Evolutionary conservation across 2,113 vertebrate species (phyloP), one percentile per base, ranked within the genome.

Genomic region (Vidua chalybeata): DNA sequence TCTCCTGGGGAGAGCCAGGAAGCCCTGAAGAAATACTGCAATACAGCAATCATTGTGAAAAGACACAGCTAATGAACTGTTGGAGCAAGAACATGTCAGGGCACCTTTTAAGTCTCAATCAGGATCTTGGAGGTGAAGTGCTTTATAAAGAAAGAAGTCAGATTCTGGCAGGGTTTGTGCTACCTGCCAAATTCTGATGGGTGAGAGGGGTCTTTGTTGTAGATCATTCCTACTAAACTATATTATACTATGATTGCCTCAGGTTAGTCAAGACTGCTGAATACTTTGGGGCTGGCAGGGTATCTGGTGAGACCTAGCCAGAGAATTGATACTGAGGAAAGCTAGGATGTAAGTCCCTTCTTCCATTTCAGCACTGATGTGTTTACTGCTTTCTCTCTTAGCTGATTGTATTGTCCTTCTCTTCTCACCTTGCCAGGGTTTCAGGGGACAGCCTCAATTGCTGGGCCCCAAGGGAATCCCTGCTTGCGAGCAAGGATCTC

Each of bases 1-100:
- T 93, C 84, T 64, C n/a, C 75, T 35, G 46, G 26, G 56, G 46
- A 86, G 75, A 94, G 37, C 67, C 75, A 77, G 82, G 88, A 90
- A 83, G 63, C 72, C 85, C 75, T 69, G 55, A 88, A 91, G 67
- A 92, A 87, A 91, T 59, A 66, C 51, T 87, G 64, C 68, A 87
- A 33, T 62, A 76, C 1, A 3, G 63, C 37, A 76, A 8, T 66
- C 39, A 3, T 14, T 81, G 55, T 69, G 61, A 58, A 94, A 90
- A 83, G 54, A 35, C 85, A 51, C 37, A 31, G 67, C 37, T 86
- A 90, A 91, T 1, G 10, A 66, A 80, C 51, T 56, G 51, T 14
- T 67, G 68, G 54, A 91, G 27, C 27, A 58, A 63, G 88, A 88
- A 76, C 27, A 7, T 19, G 46, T 71, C 51, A 63, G 76, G 72